These are phyloP conservation scores for Lithodes maja DNA, from an alignment of 2,888 invertebrate genomes.

Conservation along the genomic window DNA sequence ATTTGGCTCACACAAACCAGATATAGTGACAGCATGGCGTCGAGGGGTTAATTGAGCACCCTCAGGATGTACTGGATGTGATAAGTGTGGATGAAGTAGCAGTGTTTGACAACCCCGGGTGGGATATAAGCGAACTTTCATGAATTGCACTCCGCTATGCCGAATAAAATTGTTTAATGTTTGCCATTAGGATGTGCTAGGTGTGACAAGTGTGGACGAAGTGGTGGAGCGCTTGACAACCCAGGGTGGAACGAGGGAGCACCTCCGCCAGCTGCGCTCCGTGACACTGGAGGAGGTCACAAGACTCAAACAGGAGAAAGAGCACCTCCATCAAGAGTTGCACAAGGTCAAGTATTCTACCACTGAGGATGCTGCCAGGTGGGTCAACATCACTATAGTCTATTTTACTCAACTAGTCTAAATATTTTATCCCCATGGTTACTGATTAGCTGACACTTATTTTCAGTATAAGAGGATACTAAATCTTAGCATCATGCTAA, in stretches of 20 bases:
- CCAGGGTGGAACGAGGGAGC: slow-evolving; percentile 58
- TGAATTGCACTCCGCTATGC: no score
- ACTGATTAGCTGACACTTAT: no score
- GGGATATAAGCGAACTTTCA: no score
- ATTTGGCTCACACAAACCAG: no score
- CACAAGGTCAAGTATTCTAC: slow-evolving; percentile 67
- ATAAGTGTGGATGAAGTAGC: slow-evolving; percentile 68
- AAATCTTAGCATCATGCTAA: no score
- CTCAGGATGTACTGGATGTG: slow-evolving; percentile 65
- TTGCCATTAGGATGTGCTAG: slow-evolving; percentile 56
- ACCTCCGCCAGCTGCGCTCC: slow-evolving; percentile 65
- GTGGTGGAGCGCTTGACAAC: slow-evolving; percentile 65
- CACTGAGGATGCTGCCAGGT: slow-evolving; percentile 68
- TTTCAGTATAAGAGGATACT: no score
- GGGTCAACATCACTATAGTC: neutral
- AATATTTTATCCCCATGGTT: no score
- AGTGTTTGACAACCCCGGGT: neutral
- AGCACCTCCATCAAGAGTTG: slow-evolving; percentile 65
- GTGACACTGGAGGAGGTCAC: slow-evolving; percentile 65
- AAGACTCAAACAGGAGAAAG: slow-evolving; percentile 59
- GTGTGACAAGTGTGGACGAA: slow-evolving; percentile 68
- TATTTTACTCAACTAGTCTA: no score
- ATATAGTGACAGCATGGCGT: no score
- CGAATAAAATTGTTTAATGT: no score
- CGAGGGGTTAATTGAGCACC: no score